Evolutionary conservation across 2,888 invertebrate genomes (phyloP).

Genomic region (Zaprionus obscuricornis): DNA sequence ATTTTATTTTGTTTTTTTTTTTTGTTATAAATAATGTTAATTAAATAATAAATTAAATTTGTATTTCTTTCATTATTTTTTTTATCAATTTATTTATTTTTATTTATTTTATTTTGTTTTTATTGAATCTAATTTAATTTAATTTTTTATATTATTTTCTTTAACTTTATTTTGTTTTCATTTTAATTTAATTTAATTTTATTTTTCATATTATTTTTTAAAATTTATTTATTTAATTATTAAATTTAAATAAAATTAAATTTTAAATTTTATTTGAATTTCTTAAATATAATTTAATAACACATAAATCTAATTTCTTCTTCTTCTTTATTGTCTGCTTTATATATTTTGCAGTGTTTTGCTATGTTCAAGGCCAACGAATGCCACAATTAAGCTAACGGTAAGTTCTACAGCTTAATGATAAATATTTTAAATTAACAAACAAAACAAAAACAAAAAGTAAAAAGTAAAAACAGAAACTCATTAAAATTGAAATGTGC

Average conservation of each 20-base stretch:
- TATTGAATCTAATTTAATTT: too few relatives aligned
- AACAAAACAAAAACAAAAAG: slow-evolving; percentile 10
- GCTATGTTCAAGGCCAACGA: slow-evolving; percentile 60
- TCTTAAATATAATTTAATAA: background rate
- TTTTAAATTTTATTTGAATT: background rate
- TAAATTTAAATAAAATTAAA: background rate
- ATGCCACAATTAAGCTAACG: slow-evolving; percentile 49
- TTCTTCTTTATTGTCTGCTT: slow-evolving; percentile 11
- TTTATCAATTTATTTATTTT: background rate
- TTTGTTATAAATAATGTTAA: too few relatives aligned
- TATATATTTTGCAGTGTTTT: slow-evolving; percentile 64
- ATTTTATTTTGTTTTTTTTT: too few relatives aligned
- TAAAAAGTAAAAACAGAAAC: slow-evolving; percentile 54
- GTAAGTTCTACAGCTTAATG: slow-evolving; percentile 50
- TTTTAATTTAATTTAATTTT: background rate
- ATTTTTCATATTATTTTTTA: background rate
- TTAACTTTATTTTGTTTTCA: background rate
- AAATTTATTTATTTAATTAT: background rate
- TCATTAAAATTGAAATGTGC: slow-evolving; percentile 67
- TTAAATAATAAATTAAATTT: too few relatives aligned
- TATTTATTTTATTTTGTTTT: background rate
- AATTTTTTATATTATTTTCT: background rate
- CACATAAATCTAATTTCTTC: slow-evolving; percentile 1
- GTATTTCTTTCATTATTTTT: too few relatives aligned
- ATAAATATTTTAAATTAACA: slow-evolving; percentile 25